These are phyloP conservation scores for Passer domesticus DNA, from an alignment of 2,113 vertebrate genomes.

Conservation along the genomic window DNA sequence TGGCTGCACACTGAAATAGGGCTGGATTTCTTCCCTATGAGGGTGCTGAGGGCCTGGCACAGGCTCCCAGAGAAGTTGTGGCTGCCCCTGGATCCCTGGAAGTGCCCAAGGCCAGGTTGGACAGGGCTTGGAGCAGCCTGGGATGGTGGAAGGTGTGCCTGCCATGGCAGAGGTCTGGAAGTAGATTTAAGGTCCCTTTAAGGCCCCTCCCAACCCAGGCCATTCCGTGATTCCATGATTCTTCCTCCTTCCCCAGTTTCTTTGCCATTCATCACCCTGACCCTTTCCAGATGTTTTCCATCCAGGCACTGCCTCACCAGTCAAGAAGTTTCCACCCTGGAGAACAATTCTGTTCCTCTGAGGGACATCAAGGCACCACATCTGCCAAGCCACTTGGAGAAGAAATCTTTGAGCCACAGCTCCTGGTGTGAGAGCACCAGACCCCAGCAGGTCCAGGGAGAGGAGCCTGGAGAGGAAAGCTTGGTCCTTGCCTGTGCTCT, in stretches of 20 bases:
- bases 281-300: not conserved
- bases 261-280: not conserved
- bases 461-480: not conserved
- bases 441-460: not conserved
- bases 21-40: not conserved
- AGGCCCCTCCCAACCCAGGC: too few relatives aligned
- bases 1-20: not conserved
- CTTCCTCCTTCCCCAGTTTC: not conserved
- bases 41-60: accelerated
- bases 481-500: not conserved
- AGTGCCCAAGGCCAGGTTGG: not conserved
- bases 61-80: not conserved
- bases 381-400: not conserved
- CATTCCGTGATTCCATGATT: not conserved
- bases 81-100: not conserved
- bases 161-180: not conserved
- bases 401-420: accelerated
- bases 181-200: accelerated
- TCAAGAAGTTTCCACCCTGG: not conserved
- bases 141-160: accelerated
- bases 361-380: not conserved
- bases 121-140: accelerated
- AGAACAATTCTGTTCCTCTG: not conserved
- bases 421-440: not conserved
- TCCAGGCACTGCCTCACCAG: not conserved